Evolutionary conservation across 53 echinoderm and acorn worm genomes (phyloP).

Genomic region (Temnopleurus reevesii): DNA sequence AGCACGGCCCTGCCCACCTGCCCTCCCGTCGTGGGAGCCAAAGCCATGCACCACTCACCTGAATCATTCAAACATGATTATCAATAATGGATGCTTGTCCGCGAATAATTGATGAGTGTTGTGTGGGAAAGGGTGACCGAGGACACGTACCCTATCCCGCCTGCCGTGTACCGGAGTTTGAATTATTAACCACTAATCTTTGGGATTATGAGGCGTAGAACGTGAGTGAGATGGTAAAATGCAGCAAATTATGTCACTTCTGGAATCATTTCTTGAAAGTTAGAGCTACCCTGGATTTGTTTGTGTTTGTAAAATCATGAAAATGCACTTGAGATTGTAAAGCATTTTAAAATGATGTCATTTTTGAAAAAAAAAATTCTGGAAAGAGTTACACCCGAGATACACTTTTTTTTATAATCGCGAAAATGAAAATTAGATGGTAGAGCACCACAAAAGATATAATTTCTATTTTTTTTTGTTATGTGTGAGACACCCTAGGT

Average conservation of each 20-base stretch:
- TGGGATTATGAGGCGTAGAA: neutral
- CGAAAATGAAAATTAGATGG: neutral
- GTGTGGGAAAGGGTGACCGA: neutral
- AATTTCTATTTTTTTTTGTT: too few relatives aligned
- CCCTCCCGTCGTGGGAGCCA: neutral
- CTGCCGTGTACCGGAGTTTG: neutral
- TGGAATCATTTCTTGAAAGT: neutral
- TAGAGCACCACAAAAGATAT: too few relatives aligned
- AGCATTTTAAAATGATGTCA: too few relatives aligned
- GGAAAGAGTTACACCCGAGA: neutral
- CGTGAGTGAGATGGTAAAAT: neutral
- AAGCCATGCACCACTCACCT: neutral
- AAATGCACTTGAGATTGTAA: too few relatives aligned
- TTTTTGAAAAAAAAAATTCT: neutral
- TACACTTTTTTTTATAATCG: neutral
- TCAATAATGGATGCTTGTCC: constrained; percentile 1
- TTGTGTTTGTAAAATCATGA: neutral
- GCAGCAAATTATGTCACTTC: neutral
- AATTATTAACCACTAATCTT: constrained; percentile 8
- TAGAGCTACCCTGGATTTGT: neutral
- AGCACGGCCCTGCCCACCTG: neutral
- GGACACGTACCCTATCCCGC: constrained; percentile 16
- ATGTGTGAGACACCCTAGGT: too few relatives aligned
- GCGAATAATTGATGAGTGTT: constrained; percentile 3
- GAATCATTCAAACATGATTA: constrained; percentile 36